Percentiles rank a stretch among this genome's conserved stretches.
Evolutionary conservation across 2,797 vertebrate genomes (phyloP).

Genomic region (Neosalanx taihuensis): DNA sequence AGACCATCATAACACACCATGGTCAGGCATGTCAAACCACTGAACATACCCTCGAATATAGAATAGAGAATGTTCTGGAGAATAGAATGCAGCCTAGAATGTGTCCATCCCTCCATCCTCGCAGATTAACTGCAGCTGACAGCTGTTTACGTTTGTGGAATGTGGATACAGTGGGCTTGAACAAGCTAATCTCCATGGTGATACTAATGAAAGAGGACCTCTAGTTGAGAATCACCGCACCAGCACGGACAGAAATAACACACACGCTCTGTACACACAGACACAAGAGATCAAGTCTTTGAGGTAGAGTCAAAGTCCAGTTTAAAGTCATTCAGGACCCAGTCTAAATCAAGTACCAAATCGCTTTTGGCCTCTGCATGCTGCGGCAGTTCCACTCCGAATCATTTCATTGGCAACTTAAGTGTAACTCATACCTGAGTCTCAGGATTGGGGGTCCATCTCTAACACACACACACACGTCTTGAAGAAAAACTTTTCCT

Average conservation of each 20-base stretch:
- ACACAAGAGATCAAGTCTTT: neutral
- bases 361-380: too few species aligned
- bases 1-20: too few species aligned
- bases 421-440: too few species aligned
- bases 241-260: neutral
- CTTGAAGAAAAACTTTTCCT: neutral
- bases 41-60: too few species aligned
- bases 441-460: too few species aligned
- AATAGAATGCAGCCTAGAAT: neutral
- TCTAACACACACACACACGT: neutral
- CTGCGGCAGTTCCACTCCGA: too few species aligned
- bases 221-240: neutral
- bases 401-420: too few species aligned
- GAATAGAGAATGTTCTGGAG: too few species aligned
- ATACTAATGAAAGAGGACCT: conserved; percentile 11
- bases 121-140: conserved; percentile 25
- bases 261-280: neutral
- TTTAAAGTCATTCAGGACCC: too few species aligned
- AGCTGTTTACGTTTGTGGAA: conserved; percentile 39
- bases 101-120: neutral
- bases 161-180: conserved; percentile 11
- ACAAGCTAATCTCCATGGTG: neutral
- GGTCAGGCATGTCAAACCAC: too few species aligned
- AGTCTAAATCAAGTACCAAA: too few species aligned
- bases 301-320: too few species aligned